Base-by-base conservation (phyloP, 2,888 invertebrate species). In the Ernsta delagoae region DNA sequence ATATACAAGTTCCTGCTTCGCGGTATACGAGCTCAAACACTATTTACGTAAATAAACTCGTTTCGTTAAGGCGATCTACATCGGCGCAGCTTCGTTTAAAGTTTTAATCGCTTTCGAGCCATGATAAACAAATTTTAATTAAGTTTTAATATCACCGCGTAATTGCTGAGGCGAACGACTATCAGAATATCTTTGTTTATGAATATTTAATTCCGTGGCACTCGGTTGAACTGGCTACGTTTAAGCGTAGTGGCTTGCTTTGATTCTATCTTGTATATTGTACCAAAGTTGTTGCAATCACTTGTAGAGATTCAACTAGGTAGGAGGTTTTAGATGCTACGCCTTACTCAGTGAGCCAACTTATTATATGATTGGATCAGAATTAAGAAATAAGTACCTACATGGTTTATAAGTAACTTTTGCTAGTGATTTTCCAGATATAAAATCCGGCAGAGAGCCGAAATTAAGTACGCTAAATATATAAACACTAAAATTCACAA, bases 111-210 rank as follows among this genome's bases (percentile, higher is more conserved):
- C 88, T 90, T 92, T 87, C 87, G 84, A 91, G 89, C 88, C 88
- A 88, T 87, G 92, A 92, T 92, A 90, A 92, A 91, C 91, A 91
- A 92, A 92, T 92, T 92, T 93, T 92, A 92, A 92, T 92, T 92
- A 92, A 90, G 89, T 92, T 92, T 92, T 92, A 92, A 92, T 92
- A 92, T 92, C 88, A 90, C 89, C 89, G 85, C 91, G 89, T 91
- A 92, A 93, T 92, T 91, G 89, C 89, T 82, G 86, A 86, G 86
- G 86, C 89, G 87, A 82, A 82, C 80, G 84, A 85, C 86, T 88
- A 90, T 90, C 84, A 85, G 85, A 86, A 88, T 90, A 87, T 84
- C 83, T 86, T 84, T 82, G 84, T 85, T 86, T 85, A 88, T 89
- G 87, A 89, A 89, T 89, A 89, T 86, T 84, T 82, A 77, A 79